Evolutionary conservation across 2,888 invertebrate species (phyloP).

Genomic region (Diachrysia chrysitis): DNA sequence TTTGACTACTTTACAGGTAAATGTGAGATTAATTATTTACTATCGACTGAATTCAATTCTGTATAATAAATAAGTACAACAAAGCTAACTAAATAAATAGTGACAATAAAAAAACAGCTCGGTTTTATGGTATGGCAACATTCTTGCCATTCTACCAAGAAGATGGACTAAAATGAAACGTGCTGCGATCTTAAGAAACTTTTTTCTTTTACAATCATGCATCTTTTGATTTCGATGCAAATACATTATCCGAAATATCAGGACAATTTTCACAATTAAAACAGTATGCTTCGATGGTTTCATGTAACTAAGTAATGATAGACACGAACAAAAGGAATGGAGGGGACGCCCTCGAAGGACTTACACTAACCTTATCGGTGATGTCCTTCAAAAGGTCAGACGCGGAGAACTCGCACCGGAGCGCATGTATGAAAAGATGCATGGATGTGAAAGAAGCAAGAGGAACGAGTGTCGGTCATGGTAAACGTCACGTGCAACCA

Average conservation of each 20-base stretch:
- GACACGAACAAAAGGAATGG: slow-evolving; percentile 3
- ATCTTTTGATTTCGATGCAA: slow-evolving; percentile 7
- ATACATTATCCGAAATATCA: not conserved
- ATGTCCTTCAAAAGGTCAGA: slow-evolving; percentile 8
- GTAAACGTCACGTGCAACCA: not conserved
- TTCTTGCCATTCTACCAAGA: not conserved
- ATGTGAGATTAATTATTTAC: no score
- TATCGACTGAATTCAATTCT: no score
- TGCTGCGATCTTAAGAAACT: not conserved
- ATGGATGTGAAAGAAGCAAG: slow-evolving; percentile 8
- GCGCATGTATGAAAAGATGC: slow-evolving; percentile 9
- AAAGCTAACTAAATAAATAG: no score
- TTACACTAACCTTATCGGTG: slow-evolving; percentile 9
- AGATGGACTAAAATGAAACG: not conserved
- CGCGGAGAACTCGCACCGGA: slow-evolving; percentile 7
- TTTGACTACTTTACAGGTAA: no score
- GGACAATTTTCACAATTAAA: not conserved
- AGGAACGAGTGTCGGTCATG: not conserved
- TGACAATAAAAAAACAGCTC: no score
- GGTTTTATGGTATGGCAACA: no score
- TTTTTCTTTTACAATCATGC: slow-evolving; percentile 12
- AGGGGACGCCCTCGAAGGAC: not conserved
- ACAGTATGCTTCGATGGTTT: not conserved
- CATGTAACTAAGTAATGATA: slow-evolving; percentile 3
- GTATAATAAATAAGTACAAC: no score